Evolutionary conservation across 2,113 vertebrate genomes (phyloP), one percentile per base, ranked within the genome.

Genomic region (Alligator mississippiensis): DNA sequence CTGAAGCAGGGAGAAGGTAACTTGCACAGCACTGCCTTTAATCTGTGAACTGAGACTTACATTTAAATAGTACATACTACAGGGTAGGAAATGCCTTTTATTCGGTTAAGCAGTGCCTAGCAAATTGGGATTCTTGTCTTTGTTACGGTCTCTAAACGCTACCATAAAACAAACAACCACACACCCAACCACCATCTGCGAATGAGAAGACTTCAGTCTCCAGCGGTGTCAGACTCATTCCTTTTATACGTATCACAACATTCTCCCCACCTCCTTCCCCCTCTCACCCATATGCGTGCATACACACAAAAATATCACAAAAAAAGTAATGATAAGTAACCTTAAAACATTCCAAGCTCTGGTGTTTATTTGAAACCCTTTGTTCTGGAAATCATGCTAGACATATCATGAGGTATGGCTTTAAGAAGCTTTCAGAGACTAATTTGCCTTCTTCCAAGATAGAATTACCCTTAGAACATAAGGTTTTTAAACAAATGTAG

Each of bases 401-500:
- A 0, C 13, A 24, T 81, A 83, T 89, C 80, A 87, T 70, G 55
- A 30, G 79, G 87, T 63, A 1, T 5, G 85, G 7, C 27, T 90
- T 62, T n/a, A 14, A 5, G 80, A 64, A 88, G n/a, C 25, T 38
- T 47, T 11, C 87, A 19, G 25, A 84, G 24, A 57, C 13, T 57
- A 72, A 47, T 38, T 55, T 5, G n/a, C 61, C 17, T 19, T 82
- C 2, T 61, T 91, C 66, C 87, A 80, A 84, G 19, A 34, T 12
- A 30, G 13, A 84, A n/a, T 79, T 84, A 34, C n/a, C 11, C 66
- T 77, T 59, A 87, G 58, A 28, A 80, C 0, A 92, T 30, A 77
- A 38, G 17, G 80, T 80, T 94, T 92, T 24, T 74, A 90, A 87
- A 47, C 28, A 85, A 77, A 90, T 70, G n/a, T 1, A 84, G 18